Evolutionary conservation across 2,797 vertebrate species (phyloP), one percentile per base, ranked within the genome.

Genomic region (Remorina albescens): DNA sequence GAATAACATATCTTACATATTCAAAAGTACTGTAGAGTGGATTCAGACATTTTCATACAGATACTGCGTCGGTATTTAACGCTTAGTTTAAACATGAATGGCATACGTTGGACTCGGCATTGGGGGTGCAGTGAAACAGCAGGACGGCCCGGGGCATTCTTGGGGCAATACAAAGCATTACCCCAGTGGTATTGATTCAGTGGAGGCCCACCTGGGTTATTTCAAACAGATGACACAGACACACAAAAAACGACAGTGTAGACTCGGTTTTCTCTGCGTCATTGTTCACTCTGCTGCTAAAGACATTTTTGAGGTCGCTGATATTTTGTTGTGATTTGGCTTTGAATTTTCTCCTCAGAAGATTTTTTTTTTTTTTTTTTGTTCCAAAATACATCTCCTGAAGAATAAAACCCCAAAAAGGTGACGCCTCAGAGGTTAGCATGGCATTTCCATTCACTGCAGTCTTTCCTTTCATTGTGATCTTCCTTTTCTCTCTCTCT

Each of bases 341-440:
- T n/a, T 67, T 69, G 56, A 53, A 36, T 11, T 42, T 10, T 39
- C n/a, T 16, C 60, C 46, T 50, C 26, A 4, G 37, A 57, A 61
- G 37, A 71, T 37, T 16, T 13, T 46, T 49, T 57, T 44, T 55
- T 34, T 19, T 1, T 19, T 16, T 73, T 30, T n/a, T n/a, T n/a
- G n/a, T n/a, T 30, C 41, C 26, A 6, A 12, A 46, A 39, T 26
- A 46, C 59, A 55, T 44, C 39, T 56, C 11, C 16, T 9, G 51
- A 47, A 36, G 59, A 58, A 54, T 37, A 53, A 65, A 56, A 18
- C 26, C 21, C 1, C 5, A 44, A 12, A 47, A 25, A 66, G 30
- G 51, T 46, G 37, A 67, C 4, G 37, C 63, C 74, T 73, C 56
- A 63, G 74, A 73, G 76, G 71, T 78, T 77, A 51, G 56, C 64